Evolutionary conservation across 2,113 vertebrate genomes (phyloP).

Genomic region (Maccullochella peelii): DNA sequence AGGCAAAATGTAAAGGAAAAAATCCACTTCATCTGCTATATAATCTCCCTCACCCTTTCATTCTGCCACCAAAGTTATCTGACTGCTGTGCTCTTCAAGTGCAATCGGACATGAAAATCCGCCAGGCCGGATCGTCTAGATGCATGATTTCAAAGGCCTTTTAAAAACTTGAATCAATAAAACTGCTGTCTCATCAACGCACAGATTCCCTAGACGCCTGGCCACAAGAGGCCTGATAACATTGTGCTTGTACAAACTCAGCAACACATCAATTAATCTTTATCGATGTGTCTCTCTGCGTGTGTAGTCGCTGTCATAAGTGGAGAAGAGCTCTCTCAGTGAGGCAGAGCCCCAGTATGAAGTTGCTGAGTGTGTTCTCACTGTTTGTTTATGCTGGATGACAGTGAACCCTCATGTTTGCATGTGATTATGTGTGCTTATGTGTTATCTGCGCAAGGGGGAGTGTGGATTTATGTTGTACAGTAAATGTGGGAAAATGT

Average conservation of each 20-base stretch:
- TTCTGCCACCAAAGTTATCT: conserved; percentile 30
- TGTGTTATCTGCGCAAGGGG: conserved; percentile 1
- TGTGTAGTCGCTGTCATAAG: conserved; percentile 3
- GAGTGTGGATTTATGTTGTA: conserved; percentile 20
- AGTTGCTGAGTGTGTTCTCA: not conserved
- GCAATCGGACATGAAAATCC: conserved; percentile 23
- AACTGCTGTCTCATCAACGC: conserved; percentile 47
- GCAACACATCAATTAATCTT: conserved; percentile 55
- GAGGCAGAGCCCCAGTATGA: not conserved
- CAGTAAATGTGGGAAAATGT: conserved; percentile 22
- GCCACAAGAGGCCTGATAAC: conserved; percentile 51
- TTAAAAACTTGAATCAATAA: conserved; percentile 65
- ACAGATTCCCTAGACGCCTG: conserved; percentile 1
- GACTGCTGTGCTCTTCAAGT: conserved; percentile 6
- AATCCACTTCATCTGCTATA: conserved; percentile 13
- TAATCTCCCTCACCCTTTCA: conserved; percentile 11
- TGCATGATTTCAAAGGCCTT: conserved; percentile 55
- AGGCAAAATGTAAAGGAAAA: conserved; percentile 12
- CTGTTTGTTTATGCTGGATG: conserved; percentile 24
- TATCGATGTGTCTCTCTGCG: conserved; percentile 16
- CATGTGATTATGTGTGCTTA: conserved; percentile 30
- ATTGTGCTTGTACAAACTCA: conserved; percentile 37
- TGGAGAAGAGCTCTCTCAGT: not conserved
- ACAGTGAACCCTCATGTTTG: conserved; percentile 34
- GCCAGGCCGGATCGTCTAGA: conserved; percentile 36